Evolutionary conservation across 37 sponge, comb jelly and placozoan genomes (phyloP).

Genomic region (Beroe ovata): DNA sequence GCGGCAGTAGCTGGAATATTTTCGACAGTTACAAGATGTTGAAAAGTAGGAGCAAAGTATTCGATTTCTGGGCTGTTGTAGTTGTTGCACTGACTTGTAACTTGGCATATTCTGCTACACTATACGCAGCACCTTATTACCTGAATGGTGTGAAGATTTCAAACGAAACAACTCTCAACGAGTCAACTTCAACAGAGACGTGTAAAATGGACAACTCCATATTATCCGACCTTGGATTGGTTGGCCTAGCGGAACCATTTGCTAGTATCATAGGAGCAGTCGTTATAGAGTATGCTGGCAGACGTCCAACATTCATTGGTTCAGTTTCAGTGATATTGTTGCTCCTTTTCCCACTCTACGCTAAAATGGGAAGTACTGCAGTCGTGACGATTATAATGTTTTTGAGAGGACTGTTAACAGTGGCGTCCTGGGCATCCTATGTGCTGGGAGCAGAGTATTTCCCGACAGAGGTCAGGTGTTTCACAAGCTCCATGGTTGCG

Average conservation of each 20-base stretch:
- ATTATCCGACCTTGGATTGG: neutral
- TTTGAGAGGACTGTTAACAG: neutral
- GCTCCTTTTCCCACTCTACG: neutral
- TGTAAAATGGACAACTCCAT: neutral
- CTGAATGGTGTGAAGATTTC: neutral
- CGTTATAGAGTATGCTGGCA: neutral
- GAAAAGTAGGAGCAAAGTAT: neutral
- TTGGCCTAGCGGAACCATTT: neutral
- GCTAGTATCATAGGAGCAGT: neutral
- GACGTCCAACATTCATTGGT: neutral
- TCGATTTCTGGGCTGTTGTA: neutral
- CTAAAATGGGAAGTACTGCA: neutral
- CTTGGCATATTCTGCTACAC: neutral
- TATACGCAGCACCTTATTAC: conserved; percentile 16
- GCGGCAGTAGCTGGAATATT: neutral
- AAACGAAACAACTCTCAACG: neutral
- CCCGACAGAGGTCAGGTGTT: neutral
- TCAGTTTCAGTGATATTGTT: neutral
- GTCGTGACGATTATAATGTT: neutral
- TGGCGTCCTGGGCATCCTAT: neutral
- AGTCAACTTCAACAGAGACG: neutral
- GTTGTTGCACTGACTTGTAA: neutral
- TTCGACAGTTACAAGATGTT: neutral
- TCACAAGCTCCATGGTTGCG: neutral
- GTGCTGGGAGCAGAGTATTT: neutral